Conservation (phyloP, 1,140 invertebrate genomes). For the Physella acuta region DNA sequence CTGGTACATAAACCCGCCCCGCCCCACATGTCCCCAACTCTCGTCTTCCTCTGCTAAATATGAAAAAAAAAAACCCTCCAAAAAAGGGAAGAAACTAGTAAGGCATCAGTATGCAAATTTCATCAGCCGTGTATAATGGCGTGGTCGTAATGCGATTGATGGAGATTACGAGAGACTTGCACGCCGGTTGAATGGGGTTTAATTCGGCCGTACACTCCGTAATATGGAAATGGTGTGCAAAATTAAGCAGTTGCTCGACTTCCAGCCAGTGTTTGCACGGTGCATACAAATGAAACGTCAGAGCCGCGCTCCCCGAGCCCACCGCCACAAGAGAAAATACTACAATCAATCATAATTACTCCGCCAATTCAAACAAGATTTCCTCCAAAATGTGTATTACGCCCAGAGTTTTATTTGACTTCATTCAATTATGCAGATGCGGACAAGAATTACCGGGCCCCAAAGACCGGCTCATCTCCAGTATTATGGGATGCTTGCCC, state of each 20-base stretch:
- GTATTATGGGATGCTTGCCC: slow-evolving; percentile 12
- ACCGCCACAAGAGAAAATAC: slow-evolving; percentile 25
- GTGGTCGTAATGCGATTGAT: slow-evolving; percentile 35
- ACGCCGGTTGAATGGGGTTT: slow-evolving; percentile 29
- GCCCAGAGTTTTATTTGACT: slow-evolving; percentile 32
- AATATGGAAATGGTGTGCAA: slow-evolving; percentile 37
- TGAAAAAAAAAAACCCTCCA: slow-evolving; percentile 11
- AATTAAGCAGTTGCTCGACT: slow-evolving; percentile 35
- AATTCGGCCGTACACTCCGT: slow-evolving; percentile 25
- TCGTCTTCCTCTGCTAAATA: neutral
- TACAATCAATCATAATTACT: slow-evolving; percentile 41
- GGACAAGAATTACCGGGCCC: slow-evolving; percentile 28
- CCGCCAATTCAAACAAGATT: slow-evolving; percentile 35
- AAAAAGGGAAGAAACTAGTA: slow-evolving; percentile 12
- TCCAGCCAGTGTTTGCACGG: slow-evolving; percentile 26
- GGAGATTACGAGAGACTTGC: slow-evolving; percentile 32
- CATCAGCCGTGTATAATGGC: slow-evolving; percentile 30
- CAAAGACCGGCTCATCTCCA: slow-evolving; percentile 25
- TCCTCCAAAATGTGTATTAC: slow-evolving; percentile 35
- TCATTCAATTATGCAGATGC: slow-evolving; percentile 39
- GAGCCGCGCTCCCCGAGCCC: neutral
- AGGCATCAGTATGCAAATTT: slow-evolving; percentile 35
- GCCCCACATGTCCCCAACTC: neutral
- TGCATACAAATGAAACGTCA: slow-evolving; percentile 38
- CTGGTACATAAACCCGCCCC: no score